Evolutionary conservation across 2,797 vertebrate species (phyloP).

Genomic region (Strix occidentalis): DNA sequence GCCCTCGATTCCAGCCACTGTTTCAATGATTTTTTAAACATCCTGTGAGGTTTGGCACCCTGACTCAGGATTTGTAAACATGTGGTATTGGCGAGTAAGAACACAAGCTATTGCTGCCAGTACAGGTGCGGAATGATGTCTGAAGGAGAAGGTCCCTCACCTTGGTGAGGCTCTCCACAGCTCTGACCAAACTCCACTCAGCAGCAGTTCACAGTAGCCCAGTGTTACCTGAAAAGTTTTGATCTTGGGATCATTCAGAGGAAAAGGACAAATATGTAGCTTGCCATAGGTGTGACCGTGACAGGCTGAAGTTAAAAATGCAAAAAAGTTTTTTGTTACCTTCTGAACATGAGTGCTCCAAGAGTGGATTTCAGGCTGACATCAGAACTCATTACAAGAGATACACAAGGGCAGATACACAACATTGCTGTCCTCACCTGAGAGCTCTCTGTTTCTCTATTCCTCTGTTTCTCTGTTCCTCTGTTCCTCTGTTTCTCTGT

Average conservation of each 20-base stretch:
- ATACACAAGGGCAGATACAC: not conserved
- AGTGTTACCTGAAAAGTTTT: not conserved
- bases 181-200: not conserved
- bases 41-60: not conserved
- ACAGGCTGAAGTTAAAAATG: not conserved
- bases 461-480: too few relatives aligned
- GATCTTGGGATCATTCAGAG: not conserved
- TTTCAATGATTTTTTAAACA: slow-evolving; percentile 31
- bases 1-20: not conserved
- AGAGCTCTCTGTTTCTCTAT: not conserved
- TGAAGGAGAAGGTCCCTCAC: not conserved
- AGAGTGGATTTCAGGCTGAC: not conserved
- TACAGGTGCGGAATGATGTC: not conserved
- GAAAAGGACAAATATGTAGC: not conserved
- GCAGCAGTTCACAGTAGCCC: not conserved
- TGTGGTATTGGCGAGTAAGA: not conserved
- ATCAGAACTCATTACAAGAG: not conserved
- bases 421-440: not conserved
- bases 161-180: not conserved
- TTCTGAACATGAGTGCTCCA: not conserved
- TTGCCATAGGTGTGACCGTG: not conserved
- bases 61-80: not conserved
- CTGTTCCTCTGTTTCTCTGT: too few relatives aligned
- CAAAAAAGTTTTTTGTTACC: not conserved
- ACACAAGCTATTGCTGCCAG: not conserved